These are phyloP conservation scores for Nyctalus aviator DNA, from an alignment of 2,797 vertebrate species.

Conservation along the genomic window DNA sequence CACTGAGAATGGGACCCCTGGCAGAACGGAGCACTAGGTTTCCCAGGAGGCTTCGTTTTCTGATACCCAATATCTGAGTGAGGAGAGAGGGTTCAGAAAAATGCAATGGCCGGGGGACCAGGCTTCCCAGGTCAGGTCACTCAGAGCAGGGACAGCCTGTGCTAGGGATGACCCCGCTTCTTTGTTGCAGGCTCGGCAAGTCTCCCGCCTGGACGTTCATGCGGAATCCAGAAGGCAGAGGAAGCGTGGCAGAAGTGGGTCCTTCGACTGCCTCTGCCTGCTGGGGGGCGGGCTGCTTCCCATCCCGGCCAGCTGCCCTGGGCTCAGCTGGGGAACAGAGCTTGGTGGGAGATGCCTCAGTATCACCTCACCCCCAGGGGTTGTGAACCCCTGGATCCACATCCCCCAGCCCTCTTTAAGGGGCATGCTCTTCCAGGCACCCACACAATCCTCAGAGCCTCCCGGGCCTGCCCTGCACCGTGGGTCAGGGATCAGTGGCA, in stretches of 20 bases:
- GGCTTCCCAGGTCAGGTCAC: neutral
- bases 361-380: neutral
- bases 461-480: rapidly evolving
- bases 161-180: neutral
- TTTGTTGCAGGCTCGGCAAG: constrained; percentile 87
- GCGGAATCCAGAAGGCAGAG: constrained; percentile 79
- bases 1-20: neutral
- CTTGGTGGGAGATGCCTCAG: neutral
- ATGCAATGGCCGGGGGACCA: neutral
- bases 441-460: neutral
- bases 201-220: constrained; percentile 87
- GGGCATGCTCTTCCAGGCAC: neutral
- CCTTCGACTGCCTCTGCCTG: neutral
- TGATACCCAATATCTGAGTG: neutral
- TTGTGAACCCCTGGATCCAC: neutral
- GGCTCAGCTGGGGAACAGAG: neutral
- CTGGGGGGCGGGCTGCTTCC: neutral
- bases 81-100: neutral
- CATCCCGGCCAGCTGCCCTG: neutral
- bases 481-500: neutral
- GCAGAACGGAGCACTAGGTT: neutral
- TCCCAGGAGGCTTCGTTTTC: neutral
- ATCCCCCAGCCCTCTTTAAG: neutral
- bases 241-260: constrained; percentile 76
- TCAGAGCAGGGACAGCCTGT: neutral